Base-by-base conservation (phyloP, 2,888 invertebrate species). In the Nomada fabriciana region DNA sequence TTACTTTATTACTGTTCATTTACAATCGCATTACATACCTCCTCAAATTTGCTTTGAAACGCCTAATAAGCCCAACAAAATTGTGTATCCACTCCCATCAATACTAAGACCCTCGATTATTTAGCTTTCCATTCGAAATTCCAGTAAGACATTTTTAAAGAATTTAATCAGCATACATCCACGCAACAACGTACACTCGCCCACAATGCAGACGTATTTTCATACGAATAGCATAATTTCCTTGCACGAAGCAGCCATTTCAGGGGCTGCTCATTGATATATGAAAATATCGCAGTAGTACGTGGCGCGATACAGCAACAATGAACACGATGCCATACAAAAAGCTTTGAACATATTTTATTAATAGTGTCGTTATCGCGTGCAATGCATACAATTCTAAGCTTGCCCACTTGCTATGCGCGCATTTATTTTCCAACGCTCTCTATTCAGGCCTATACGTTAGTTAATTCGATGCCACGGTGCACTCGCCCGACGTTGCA, bases 341-440 rank as follows among this genome's bases (percentile, higher is more conserved):
- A 53, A 59, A 68, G 76, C 76, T 68, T 29, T 61, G 67, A 78
- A 60, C 61, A 75, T 78, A 76, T 76, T 50, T 67, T 67, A 75
- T 78, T 78, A 76, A 78, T 76, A 76, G 61, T 60, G 67, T 78
- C 61, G 68, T 57, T 52, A 77, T 79, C 55, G 79, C 69, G 55
- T 79, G 77, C 69, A 57, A 59, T 55, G 57, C 69, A 18, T 15
- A 68, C 29, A 42, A 55, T 36, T 20, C 20, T 65, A 43, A 60
- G 29, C 50, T 52, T 36, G 47, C 43, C 55, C 36, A 42, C 63
- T 64, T 59, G 74, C 57, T 76, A 61, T 53, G 60, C 77, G 43
- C 65, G 61, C 60, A 53, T 68, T 77, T 78, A 52, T 78, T 71
- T 61, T 18, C 25, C 60, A 13, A 18, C 11, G 15, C 43, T 36